A percentile compares a stretch with the other conserved stretches of the same genome.
These are phyloP conservation scores for Liasis olivaceus DNA, from an alignment of 2,797 vertebrate species.

Conservation along the genomic window DNA sequence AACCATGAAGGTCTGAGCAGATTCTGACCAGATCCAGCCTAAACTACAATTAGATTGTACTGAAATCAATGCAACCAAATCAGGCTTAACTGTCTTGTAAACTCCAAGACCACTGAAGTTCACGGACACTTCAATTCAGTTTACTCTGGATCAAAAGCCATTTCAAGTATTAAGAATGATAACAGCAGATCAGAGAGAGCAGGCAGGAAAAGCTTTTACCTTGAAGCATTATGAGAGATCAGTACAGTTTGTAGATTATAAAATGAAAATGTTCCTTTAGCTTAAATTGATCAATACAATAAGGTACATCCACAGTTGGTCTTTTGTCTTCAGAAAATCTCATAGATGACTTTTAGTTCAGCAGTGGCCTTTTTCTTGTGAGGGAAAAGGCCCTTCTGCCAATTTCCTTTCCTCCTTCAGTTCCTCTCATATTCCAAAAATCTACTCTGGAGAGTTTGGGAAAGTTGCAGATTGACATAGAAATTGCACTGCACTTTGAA, in stretches of 20 bases:
- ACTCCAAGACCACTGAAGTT: not conserved
- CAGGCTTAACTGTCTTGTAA: not conserved
- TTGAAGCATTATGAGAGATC: not conserved
- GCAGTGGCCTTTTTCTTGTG: not conserved
- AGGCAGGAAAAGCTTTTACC: not conserved
- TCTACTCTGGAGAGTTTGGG: not conserved
- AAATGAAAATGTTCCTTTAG: not conserved
- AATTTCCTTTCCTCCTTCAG: not conserved
- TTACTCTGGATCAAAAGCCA: not conserved
- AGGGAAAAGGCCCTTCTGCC: not conserved
- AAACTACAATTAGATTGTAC: not conserved
- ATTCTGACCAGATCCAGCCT: not conserved
- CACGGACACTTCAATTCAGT: not conserved
- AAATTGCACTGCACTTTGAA: not conserved
- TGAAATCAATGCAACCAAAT: not conserved
- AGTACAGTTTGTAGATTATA: not conserved
- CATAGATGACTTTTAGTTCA: not conserved
- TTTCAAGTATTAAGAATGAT: not conserved
- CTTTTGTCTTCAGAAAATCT: not conserved
- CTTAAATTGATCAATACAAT: not conserved
- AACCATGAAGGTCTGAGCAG: not conserved
- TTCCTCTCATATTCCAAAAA: not conserved
- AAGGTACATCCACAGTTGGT: not conserved
- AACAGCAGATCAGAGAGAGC: not conserved
- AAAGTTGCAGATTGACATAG: not conserved